Conservation (phyloP, 2,797 vertebrate genomes). For the Artibeus jamaicensis region DNA sequence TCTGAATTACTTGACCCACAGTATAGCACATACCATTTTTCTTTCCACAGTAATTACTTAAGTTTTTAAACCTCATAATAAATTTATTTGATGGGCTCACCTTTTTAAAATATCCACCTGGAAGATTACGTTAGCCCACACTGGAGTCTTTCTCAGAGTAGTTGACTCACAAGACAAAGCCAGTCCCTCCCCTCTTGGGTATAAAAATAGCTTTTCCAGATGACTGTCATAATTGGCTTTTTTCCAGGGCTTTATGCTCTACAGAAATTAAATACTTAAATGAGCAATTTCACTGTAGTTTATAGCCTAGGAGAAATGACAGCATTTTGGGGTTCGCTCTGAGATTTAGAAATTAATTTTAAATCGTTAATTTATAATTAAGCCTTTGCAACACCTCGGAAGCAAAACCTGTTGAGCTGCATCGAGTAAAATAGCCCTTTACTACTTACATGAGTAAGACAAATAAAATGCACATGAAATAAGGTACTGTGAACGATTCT, state of each 20-base stretch:
- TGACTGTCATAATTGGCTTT: conserved; percentile 57
- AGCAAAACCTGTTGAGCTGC: not conserved
- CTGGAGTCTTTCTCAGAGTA: not conserved
- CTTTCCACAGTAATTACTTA: not conserved
- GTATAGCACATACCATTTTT: not conserved
- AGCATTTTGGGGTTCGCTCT: not conserved
- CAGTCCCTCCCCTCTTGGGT: not conserved
- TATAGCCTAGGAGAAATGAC: conserved; percentile 49
- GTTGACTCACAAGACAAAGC: not conserved
- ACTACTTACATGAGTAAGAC: not conserved
- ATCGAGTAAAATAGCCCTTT: not conserved
- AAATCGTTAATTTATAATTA: conserved; percentile 59
- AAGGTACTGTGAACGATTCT: not conserved
- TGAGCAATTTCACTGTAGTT: conserved; percentile 64
- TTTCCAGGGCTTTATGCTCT: conserved; percentile 49
- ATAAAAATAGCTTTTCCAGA: conserved; percentile 53
- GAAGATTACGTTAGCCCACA: not conserved
- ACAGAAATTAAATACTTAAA: conserved; percentile 69
- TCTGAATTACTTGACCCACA: not conserved
- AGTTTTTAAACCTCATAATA: not conserved
- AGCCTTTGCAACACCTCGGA: not conserved
- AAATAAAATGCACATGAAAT: not conserved
- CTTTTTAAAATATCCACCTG: not conserved
- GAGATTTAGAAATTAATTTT: conserved; percentile 61
- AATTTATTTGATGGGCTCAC: not conserved